Evolutionary conservation across 2,797 vertebrate species (phyloP).

Genomic region (Poecilia velifera): DNA sequence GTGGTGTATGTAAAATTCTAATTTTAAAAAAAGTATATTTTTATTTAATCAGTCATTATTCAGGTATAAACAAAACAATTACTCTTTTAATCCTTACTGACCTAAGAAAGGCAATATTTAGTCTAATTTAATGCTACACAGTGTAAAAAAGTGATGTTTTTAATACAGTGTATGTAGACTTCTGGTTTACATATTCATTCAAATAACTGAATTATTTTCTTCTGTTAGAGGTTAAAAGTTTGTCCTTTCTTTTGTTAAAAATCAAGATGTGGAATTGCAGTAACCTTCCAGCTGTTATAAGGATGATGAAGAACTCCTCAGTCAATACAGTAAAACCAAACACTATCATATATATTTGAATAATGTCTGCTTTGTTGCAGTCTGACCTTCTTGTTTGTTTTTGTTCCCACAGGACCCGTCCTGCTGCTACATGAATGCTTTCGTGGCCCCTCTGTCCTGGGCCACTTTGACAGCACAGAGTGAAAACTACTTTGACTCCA

Average conservation of each 20-base stretch:
- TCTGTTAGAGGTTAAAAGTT: background rate
- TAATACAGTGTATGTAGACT: background rate
- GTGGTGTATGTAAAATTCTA: background rate
- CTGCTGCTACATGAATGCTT: constrained; percentile 68
- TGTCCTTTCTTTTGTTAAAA: constrained; percentile 28
- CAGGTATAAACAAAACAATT: background rate
- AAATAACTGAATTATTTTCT: background rate
- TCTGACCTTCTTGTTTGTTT: constrained; percentile 4
- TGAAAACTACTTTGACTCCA: constrained; percentile 23
- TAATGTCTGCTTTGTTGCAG: background rate
- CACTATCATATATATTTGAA: background rate
- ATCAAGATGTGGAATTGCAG: constrained; percentile 62
- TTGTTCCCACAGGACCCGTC: constrained; percentile 44
- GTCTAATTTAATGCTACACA: background rate
- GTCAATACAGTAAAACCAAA: constrained; percentile 59
- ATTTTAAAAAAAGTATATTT: background rate
- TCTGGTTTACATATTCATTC: constrained; percentile 2
- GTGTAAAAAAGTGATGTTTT: background rate
- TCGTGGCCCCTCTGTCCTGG: constrained; percentile 68
- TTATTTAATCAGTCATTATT: background rate
- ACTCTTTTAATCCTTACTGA: background rate
- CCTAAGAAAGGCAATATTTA: background rate
- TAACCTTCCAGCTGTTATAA: constrained; percentile 58
- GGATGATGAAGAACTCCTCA: constrained; percentile 58
- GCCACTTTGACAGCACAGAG: constrained; percentile 19